Evolutionary conservation across 2,797 vertebrate species (phyloP).

Genomic region (Anas capensis): DNA sequence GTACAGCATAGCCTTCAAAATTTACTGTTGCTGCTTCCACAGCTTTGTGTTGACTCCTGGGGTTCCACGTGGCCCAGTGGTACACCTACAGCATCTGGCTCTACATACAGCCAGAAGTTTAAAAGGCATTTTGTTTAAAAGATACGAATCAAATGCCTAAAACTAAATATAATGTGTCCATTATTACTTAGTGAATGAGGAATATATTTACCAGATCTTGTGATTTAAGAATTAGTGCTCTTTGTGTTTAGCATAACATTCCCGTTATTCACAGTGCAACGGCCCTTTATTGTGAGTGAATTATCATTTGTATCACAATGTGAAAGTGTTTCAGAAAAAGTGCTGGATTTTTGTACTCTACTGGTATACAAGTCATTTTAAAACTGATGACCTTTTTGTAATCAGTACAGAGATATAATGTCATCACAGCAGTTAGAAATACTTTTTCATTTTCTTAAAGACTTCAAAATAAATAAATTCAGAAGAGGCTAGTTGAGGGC

Average conservation of each 20-base stretch:
- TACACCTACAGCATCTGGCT: constrained; percentile 8
- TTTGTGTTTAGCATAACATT: constrained; percentile 16
- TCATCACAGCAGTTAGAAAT: not conserved
- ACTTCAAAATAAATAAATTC: not conserved
- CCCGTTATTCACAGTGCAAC: not conserved
- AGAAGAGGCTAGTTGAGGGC: not conserved
- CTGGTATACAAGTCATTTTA: not conserved
- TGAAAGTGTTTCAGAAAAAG: not conserved
- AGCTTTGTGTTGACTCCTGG: not conserved
- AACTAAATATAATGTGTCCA: not conserved
- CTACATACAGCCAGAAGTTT: not conserved
- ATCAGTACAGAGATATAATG: not conserved
- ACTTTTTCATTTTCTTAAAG: not conserved
- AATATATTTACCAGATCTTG: constrained; percentile 41
- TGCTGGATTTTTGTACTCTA: not conserved
- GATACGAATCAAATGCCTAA: constrained; percentile 6
- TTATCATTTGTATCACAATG: not conserved
- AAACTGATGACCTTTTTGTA: not conserved
- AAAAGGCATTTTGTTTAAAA: constrained; percentile 30
- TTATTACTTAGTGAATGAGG: constrained; percentile 45
- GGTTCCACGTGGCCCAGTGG: not conserved
- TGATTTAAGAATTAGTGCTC: constrained; percentile 39
- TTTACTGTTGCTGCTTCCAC: not conserved
- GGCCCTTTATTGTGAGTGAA: not conserved
- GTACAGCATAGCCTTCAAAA: not conserved